Evolutionary conservation across 2,113 vertebrate genomes (phyloP), one percentile per base, ranked within the genome.

Genomic region (Dendropsophus ebraccatus): DNA sequence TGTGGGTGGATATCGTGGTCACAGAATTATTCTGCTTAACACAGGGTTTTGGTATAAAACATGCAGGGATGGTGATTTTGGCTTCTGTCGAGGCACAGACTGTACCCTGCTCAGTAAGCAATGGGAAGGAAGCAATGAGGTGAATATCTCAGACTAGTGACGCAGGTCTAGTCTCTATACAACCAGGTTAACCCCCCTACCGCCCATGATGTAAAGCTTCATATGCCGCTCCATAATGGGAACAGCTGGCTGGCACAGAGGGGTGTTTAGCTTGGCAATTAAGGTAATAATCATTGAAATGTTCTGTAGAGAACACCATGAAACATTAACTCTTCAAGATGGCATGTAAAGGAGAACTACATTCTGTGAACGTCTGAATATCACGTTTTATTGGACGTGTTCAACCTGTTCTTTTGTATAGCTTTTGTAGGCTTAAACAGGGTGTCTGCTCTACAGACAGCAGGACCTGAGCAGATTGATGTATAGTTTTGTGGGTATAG

Each of bases 171-270:
- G 13, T 32, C 62, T 32, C 13, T 67, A 6, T 67, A 32, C 62
- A 32, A 4, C 19, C 62, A 13, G 6, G 41, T 8, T 41, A 41
- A 41, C 8, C 41, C 41, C 8, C 4, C 41, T 41, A 41, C 41
- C 12, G 4, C 62, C 62, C 14, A 62, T 14, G 32, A 41, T 75
- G 45, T n/a, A 60, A 25, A 60, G 19, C 77, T 32, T 37, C 50
- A 41, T n/a, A 60, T 60, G 54, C 50, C 23, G 62, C 62, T 32
- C 25, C 62, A 2, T 54, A 32, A 4, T 73, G 32, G 3, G 49
- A 73, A 56, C 67, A 83, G 81, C 65, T 83, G 81, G 17, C n/a
- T 73, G 50, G 67, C 67, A 83, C 81, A 73, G 30, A 82, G 28
- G 65, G 81, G 69, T 41, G 49, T 25, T 83, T 73, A 56, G 67